Conservation (phyloP, 2,797 vertebrate genomes). For the Melanotaenia pygmaea region DNA sequence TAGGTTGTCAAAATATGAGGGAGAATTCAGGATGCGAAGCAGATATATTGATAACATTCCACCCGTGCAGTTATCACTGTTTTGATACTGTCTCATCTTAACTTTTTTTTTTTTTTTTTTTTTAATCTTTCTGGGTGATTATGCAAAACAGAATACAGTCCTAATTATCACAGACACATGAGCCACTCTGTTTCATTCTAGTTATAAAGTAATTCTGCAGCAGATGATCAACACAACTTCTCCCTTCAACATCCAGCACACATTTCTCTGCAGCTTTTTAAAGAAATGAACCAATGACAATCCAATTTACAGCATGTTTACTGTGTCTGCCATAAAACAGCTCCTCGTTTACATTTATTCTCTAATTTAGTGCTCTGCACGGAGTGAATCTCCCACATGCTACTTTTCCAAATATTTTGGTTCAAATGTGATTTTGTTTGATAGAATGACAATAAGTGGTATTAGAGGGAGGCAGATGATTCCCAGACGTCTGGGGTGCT, state of each 20-base stretch:
- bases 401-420: conserved; percentile 79
- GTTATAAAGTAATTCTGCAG: conserved; percentile 62
- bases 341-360: conserved; percentile 73
- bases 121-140: conserved; percentile 77
- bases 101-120: conserved; percentile 42
- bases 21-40: conserved; percentile 65
- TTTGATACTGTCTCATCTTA: conserved; percentile 76
- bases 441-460: conserved; percentile 79
- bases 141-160: conserved; percentile 72
- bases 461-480: conserved; percentile 77
- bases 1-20: conserved; percentile 79
- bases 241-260: conserved; percentile 46
- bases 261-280: conserved; percentile 61
- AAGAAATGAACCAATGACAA: conserved; percentile 69
- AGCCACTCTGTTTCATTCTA: conserved; percentile 65
- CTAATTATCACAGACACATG: conserved; percentile 74
- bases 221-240: conserved; percentile 59
- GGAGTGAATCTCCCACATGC: conserved; percentile 69
- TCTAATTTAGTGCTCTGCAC: conserved; percentile 73
- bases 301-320: conserved; percentile 78
- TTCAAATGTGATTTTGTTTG: conserved; percentile 82
- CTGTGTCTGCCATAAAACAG: conserved; percentile 68
- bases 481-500: conserved; percentile 78
- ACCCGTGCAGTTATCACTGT: conserved; percentile 62
- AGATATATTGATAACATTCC: conserved; percentile 76